Base-by-base conservation (phyloP, 2,888 invertebrate species). In the Harmothoe impar region DNA sequence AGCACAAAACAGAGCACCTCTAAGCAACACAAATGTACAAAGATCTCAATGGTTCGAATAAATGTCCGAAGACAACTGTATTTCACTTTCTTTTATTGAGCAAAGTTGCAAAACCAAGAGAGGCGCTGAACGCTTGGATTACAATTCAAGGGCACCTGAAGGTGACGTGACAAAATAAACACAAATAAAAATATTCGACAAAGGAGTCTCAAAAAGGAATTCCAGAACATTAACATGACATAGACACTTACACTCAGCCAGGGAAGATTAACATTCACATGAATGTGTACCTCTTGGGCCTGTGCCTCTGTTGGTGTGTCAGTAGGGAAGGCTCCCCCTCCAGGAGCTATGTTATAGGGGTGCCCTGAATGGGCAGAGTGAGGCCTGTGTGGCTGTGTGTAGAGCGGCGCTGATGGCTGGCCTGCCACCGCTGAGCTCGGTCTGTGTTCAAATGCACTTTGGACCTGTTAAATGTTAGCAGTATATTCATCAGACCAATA, bases 191-290 rank as follows among this genome's bases (percentile, higher is more conserved):
- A 43, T 43, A 1, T 62, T 12, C 3, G 20, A 20, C 3, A 20
- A 20, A 62, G 62, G 15, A 62, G n/a, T 62, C 20, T 20, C 62
- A 62, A 62, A 62, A 62, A 62, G 15, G n/a, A 62, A 62, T n/a
- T 10, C 43, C 23, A 62, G 62, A n/a, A n/a, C 62, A 62, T 62
- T 20, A 62, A 62, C 62, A 62, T n/a, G n/a, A 62, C 62, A 62
- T 62, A n/a, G 62, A 62, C 62, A 62, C 62, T 62, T 62, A 62
- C 62, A 62, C 62, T 62, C 62, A n/a, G 62, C 62, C 62, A 62
- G 62, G 62, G 62, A 62, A 62, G 62, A n/a, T n/a, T 62, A 62
- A 62, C 62, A 62, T 62, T 62, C 62, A 62, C 62, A 62, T 62
- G 62, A 62, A 62, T 62, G 62, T 62, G 62, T 62, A 62, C 62